These are phyloP conservation scores for Pachydiplax longipennis DNA, from an alignment of 2,888 invertebrate genomes.

Conservation along the genomic window DNA sequence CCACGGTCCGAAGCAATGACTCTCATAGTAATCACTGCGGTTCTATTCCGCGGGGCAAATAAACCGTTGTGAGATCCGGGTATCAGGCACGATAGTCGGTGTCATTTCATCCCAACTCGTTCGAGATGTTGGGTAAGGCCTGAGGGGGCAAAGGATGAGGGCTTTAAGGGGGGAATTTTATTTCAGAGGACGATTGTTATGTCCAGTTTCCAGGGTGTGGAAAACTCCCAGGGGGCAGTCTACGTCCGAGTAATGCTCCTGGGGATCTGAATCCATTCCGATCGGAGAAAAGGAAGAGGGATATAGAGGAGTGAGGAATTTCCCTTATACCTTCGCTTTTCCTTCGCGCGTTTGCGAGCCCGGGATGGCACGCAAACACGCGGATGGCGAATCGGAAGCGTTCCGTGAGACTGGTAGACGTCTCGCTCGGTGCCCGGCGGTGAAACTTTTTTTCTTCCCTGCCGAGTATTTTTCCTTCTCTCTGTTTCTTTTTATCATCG, in stretches of 20 bases:
- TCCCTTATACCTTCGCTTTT: too few relatives aligned
- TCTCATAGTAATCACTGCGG: not conserved
- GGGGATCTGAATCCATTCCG: not conserved
- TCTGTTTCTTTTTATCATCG: not conserved
- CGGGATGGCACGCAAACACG: not conserved
- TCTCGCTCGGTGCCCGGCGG: not conserved
- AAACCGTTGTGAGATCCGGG: not conserved
- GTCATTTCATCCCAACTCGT: not conserved
- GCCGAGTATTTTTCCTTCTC: not conserved
- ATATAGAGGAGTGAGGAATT: too few relatives aligned
- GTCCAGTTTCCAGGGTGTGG: not conserved
- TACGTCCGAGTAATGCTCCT: not conserved
- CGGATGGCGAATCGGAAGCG: not conserved
- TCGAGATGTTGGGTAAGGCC: not conserved
- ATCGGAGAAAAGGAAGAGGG: not conserved
- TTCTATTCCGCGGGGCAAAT: conserved; percentile 14
- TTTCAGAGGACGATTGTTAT: not conserved
- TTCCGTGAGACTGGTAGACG: not conserved
- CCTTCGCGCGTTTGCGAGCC: too few relatives aligned
- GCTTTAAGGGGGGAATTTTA: not conserved
- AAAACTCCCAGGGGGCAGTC: not conserved
- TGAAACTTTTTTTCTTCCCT: not conserved
- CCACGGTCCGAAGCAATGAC: not conserved
- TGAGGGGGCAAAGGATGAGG: not conserved
- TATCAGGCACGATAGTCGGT: not conserved